Base-by-base conservation (phyloP, 2,113 vertebrate genomes). In the Brachirus orientalis region DNA sequence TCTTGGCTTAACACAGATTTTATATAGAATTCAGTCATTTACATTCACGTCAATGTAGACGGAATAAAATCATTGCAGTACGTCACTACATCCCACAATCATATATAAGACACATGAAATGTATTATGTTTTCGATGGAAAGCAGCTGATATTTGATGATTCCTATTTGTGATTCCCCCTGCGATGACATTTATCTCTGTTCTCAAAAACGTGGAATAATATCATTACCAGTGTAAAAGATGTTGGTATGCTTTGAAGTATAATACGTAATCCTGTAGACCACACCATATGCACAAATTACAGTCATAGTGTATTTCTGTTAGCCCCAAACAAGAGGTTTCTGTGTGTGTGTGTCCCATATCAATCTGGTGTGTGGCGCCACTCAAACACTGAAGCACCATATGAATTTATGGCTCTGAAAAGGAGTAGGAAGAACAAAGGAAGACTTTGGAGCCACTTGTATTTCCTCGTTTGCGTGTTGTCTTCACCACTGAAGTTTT, bases 201-300 rank as follows among this genome's bases (percentile, higher is more conserved):
- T 80, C 46, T 73, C 48, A 66, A 36, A 37, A 19, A 64, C 48
- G 63, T 58, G 53, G 51, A 78, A 52, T 67, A 59, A 59, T 47
- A 60, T 72, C 63, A 64, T 76, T 72, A 77, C 48, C 33, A 72
- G 17, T 50, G 69, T 41, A 56, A 77, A 65, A 54, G 19, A 82
- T 71, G n/a, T 72, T 0, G 58, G 63, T 58, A 69, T 83, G 43
- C 65, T 72, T 56, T 78, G 46, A 72, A 63, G 57, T 57, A 36
- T 56, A 84, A 77, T 56, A 70, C 72, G 72, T 61, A 80, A 73
- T 70, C 54, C 40, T 5, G 8, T 17, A 11, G 18, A 69, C 72
- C 77, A 61, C 66, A 77, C 67, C 52, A 75, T 19, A 47, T 55
- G 50, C 65, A 63, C 50, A 63, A 80, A 85, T 81, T 68, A 35